Evolutionary conservation across 64 coral and sea anemone species (phyloP), one percentile per base, ranked within the genome.

Genomic region (Dendrophyllia cribrosa): DNA sequence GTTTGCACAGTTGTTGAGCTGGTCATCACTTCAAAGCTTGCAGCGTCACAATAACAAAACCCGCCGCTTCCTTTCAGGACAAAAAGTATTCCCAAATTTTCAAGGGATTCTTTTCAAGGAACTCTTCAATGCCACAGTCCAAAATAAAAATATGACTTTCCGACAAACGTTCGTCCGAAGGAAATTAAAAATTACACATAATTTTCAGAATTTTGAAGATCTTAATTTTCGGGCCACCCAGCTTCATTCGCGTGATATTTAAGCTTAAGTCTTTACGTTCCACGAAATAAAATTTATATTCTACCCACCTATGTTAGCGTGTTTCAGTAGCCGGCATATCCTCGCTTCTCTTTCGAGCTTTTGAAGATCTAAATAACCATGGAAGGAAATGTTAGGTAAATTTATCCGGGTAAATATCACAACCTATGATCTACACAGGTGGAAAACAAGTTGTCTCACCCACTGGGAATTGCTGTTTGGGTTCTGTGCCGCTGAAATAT

Each of bases 321-420:
- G 97, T 26, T 99, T 99, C 58, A 99, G 71, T 11, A 93, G 92
- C 14, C 97, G 94, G 53, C 97, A 99, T 82, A 99, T 99, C 51
- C 97, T 90, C 17, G 97, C 97, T 96, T 99, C 97, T 88, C 97
- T 74, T 79, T 99, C 97, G 66, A 99, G 94, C 78, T 99, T 99
- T 62, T 99, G 97, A 58, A 99, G 90, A 78, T 99, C 97, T 99
- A 81, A 65, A 93, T 88, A 70, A 88, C 22, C 43, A 86, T 92
- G 49, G 19, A 19, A 65, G 14, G 86, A 84, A 53, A 61, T 58
- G 73, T 82, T 51, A 55, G 77, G 75, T 72, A 49, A 43, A 51
- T 45, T 43, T 58, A 58, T 67, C 63, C 44, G 72, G n/a, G 70
- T 43, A 82, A 83, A 89, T 94, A 50, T 70, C 74, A 88, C 61